Conservation (phyloP, 2,888 invertebrate genomes). For the Cephus pulcher region DNA sequence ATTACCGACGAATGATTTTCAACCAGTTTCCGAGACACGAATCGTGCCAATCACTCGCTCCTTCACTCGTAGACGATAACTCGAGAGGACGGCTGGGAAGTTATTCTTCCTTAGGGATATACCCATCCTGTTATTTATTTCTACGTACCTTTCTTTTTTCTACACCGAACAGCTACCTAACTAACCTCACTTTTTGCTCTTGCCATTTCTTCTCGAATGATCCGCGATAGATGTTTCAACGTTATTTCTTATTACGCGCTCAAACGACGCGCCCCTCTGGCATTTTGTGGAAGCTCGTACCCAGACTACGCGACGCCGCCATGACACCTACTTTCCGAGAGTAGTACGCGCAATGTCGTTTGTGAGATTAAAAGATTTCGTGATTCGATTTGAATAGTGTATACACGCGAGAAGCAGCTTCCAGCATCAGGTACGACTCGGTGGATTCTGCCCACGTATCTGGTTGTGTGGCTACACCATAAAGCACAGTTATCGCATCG, state of each 20-base stretch:
- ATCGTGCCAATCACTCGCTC: conserved; percentile 20
- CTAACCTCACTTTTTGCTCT: background rate
- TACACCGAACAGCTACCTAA: background rate
- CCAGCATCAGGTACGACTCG: conserved; percentile 22
- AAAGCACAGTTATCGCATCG: conserved; percentile 47
- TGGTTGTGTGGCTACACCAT: conserved; percentile 34
- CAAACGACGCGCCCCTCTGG: background rate
- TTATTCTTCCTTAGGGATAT: background rate
- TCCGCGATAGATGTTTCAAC: background rate
- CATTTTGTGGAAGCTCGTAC: background rate
- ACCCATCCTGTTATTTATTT: background rate
- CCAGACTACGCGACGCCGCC: background rate
- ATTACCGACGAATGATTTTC: conserved; percentile 34
- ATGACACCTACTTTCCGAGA: background rate
- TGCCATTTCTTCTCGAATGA: background rate
- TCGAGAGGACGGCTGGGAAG: background rate
- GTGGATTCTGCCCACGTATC: conserved; percentile 42
- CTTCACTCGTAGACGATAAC: background rate
- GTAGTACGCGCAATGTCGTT: background rate
- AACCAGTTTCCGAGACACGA: conserved; percentile 20
- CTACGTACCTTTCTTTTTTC: background rate
- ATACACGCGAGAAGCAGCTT: conserved; percentile 3
- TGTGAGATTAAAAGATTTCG: conserved; percentile 3
- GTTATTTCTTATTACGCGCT: background rate
- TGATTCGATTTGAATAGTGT: conserved; percentile 9